phyloP scores from a whole-genome alignment of 2,888 invertebrate species.

The Temnothorax ravouxi region DNA sequence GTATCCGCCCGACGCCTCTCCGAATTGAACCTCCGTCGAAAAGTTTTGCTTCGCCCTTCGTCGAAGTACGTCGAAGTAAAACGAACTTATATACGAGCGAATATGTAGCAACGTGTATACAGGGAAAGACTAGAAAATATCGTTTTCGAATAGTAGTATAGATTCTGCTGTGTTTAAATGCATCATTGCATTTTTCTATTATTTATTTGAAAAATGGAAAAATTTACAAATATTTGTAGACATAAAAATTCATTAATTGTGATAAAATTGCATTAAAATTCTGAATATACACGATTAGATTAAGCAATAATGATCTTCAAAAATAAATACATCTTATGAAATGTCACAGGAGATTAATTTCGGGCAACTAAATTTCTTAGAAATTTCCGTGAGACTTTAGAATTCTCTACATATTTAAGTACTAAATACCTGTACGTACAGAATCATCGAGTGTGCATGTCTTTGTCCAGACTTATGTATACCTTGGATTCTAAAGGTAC shows the following conservation, averaged over 20 bases:
- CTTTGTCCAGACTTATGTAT: slow-evolving; percentile 9
- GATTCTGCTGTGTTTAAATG: background rate
- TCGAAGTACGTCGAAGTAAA: slow-evolving; percentile 20
- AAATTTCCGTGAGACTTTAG: background rate
- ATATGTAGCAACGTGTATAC: background rate
- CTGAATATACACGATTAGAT: background rate
- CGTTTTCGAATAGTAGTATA: background rate
- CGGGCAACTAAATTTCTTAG: background rate
- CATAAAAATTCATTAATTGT: background rate
- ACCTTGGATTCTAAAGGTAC: slow-evolving; percentile 50
- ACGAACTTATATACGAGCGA: background rate
- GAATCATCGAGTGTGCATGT: slow-evolving; percentile 39
- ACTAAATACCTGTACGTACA: slow-evolving; percentile 54
- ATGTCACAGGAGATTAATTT: background rate
- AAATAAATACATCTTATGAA: background rate
- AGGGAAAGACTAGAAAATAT: background rate
- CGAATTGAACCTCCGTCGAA: slow-evolving; percentile 11
- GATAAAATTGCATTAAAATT: background rate
- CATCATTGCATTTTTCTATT: background rate
- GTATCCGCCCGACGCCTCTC: slow-evolving; percentile 21
- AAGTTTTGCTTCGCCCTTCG: slow-evolving; percentile 18
- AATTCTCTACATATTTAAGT: background rate
- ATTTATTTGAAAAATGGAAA: background rate
- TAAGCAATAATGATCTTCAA: background rate
- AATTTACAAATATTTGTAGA: background rate